Percentiles rank a stretch among this genome's conserved stretches.
Evolutionary conservation across 2,113 vertebrate species (phyloP).

Genomic region (Mystacornis crossleyi): DNA sequence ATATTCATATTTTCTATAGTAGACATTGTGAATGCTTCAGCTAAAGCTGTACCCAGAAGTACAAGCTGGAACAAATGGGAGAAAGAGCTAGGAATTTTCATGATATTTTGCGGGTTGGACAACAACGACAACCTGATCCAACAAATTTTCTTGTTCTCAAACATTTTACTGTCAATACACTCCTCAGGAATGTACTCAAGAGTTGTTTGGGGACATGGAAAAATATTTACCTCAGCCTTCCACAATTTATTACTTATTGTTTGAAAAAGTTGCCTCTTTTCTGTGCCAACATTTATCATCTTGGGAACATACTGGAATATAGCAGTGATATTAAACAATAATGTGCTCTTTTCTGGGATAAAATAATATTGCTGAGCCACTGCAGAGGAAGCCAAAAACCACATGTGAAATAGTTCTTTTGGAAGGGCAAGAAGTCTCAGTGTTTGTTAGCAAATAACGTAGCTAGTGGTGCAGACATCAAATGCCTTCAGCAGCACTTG

Average conservation of each 20-base stretch:
- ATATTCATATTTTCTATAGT: neutral
- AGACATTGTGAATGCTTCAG: neutral
- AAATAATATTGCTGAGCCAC: slow-evolving; percentile 51
- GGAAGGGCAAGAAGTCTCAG: slow-evolving; percentile 47
- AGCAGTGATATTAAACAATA: slow-evolving; percentile 65
- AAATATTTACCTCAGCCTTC: slow-evolving; percentile 71
- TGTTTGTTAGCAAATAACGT: slow-evolving; percentile 60
- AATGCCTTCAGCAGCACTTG: neutral
- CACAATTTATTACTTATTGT: slow-evolving; percentile 73
- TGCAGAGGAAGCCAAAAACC: slow-evolving; percentile 58
- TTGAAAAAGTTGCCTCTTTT: slow-evolving; percentile 67
- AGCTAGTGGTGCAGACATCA: slow-evolving; percentile 27
- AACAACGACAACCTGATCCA: slow-evolving; percentile 57
- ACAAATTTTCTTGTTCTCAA: slow-evolving; percentile 62
- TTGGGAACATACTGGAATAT: slow-evolving; percentile 63
- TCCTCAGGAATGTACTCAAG: slow-evolving; percentile 58
- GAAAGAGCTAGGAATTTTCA: slow-evolving; percentile 31
- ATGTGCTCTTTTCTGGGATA: slow-evolving; percentile 57
- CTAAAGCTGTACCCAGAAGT: slow-evolving; percentile 15
- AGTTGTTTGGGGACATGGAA: slow-evolving; percentile 67
- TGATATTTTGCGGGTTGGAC: slow-evolving; percentile 35
- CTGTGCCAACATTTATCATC: slow-evolving; percentile 61
- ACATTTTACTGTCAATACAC: slow-evolving; percentile 55
- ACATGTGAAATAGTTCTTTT: slow-evolving; percentile 53
- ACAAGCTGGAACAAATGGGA: slow-evolving; percentile 17